Evolutionary conservation across 2,113 vertebrate species (phyloP).

Genomic region (Lycaon pictus): DNA sequence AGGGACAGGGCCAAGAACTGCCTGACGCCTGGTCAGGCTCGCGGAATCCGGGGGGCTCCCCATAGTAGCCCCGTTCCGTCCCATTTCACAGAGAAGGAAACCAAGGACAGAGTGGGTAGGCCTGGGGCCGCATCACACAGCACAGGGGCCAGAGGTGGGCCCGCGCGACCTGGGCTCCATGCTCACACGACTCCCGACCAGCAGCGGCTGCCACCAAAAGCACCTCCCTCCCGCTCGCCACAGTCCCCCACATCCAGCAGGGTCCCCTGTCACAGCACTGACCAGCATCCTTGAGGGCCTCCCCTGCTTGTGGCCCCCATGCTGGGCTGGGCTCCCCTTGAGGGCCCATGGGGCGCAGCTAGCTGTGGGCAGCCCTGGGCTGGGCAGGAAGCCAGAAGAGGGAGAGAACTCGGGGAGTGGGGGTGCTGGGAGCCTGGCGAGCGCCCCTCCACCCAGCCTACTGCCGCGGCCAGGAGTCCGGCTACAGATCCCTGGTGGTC

Average conservation of each 20-base stretch:
- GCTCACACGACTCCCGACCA: not conserved
- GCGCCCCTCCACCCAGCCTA: too few relatives aligned
- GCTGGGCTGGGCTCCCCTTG: too few relatives aligned
- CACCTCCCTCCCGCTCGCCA: accelerated
- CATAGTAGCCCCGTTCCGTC: accelerated
- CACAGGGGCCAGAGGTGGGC: accelerated
- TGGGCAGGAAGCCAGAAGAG: not conserved
- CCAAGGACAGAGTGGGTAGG: not conserved
- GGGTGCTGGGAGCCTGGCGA: not conserved
- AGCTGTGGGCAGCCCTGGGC: not conserved
- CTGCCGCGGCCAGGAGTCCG: too few relatives aligned
- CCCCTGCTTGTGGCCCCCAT: not conserved
- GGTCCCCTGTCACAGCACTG: not conserved
- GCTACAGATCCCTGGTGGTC: not conserved
- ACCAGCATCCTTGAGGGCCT: not conserved
- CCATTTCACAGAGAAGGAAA: not conserved
- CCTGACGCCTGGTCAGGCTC: accelerated
- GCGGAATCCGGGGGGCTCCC: not conserved
- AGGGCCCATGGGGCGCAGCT: accelerated
- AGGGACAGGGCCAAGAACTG: not conserved
- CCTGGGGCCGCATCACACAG: accelerated
- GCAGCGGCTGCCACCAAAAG: not conserved
- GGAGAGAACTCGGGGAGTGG: not conserved
- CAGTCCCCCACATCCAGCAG: accelerated
- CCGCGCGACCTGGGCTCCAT: accelerated